Percentiles rank a stretch among this genome's conserved stretches.
Evolutionary conservation across 2,888 invertebrate genomes (phyloP).

Genomic region (Lepidochrysops patricia): DNA sequence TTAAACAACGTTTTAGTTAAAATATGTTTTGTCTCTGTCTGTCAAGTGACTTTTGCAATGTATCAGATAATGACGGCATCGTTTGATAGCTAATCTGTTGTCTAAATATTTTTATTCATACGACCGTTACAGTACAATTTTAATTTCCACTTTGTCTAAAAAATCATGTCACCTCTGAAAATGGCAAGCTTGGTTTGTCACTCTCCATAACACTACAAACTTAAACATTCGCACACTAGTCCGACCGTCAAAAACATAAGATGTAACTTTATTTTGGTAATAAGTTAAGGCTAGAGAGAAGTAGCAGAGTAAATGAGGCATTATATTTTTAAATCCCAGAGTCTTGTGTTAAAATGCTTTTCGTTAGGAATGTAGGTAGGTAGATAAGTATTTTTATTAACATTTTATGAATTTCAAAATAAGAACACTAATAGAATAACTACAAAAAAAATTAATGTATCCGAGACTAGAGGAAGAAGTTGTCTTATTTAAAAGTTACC

Average conservation of each 20-base stretch:
- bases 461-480: too few relatives aligned
- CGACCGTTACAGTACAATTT: too few relatives aligned
- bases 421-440: too few relatives aligned
- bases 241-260: neutral
- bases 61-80: too few relatives aligned
- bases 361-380: conserved; percentile 6
- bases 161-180: neutral
- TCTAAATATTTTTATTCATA: too few relatives aligned
- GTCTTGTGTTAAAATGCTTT: neutral
- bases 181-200: neutral
- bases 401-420: too few relatives aligned
- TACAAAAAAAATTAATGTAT: too few relatives aligned
- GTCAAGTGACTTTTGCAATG: too few relatives aligned
- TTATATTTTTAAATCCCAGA: neutral
- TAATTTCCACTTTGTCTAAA: neutral
- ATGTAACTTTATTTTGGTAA: neutral
- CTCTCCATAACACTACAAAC: neutral
- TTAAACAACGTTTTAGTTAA: too few relatives aligned
- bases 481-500: neutral
- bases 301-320: neutral
- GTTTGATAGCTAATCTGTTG: too few relatives aligned
- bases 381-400: too few relatives aligned
- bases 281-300: neutral
- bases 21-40: too few relatives aligned
- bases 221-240: neutral